These are phyloP conservation scores for Orchesella flavescens DNA, from an alignment of 2,888 invertebrate species.

Conservation along the genomic window DNA sequence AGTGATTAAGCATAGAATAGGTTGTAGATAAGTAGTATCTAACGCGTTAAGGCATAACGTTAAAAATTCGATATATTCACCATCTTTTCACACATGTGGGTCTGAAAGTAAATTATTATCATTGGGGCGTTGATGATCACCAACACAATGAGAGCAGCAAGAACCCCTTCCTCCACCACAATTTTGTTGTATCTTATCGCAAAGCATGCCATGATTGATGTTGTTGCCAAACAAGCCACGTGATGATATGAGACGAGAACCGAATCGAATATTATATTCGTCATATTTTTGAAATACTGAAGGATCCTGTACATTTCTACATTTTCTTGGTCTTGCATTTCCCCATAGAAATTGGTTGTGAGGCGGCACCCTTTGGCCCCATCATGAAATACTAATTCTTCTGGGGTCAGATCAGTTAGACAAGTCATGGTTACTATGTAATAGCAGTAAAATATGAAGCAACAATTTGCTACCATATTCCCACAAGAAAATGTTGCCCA, in stretches of 20 bases:
- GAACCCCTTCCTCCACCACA: not conserved
- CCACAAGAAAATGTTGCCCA: not conserved
- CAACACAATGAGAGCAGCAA: too few relatives aligned
- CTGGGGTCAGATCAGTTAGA: not conserved
- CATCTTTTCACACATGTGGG: not conserved
- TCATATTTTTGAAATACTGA: constrained; percentile 1
- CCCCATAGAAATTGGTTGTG: not conserved
- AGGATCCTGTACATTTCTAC: constrained; percentile 10
- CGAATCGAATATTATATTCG: not conserved
- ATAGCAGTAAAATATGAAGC: not conserved
- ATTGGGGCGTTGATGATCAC: too few relatives aligned
- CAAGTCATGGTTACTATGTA: not conserved
- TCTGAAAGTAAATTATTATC: not conserved
- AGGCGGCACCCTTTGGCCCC: not conserved
- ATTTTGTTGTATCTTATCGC: not conserved
- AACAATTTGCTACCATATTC: not conserved
- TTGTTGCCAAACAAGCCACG: not conserved
- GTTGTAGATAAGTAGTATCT: too few relatives aligned
- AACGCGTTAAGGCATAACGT: too few relatives aligned
- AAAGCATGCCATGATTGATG: not conserved
- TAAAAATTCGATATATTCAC: not conserved
- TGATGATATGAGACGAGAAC: constrained; percentile 15
- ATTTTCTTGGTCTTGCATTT: not conserved
- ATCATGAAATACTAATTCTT: not conserved
- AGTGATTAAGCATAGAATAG: too few relatives aligned